A percentile compares a stretch with the other conserved stretches of the same genome.
Evolutionary conservation across 2,797 vertebrate species (phyloP).

Genomic region (Pempheris klunzingeri): DNA sequence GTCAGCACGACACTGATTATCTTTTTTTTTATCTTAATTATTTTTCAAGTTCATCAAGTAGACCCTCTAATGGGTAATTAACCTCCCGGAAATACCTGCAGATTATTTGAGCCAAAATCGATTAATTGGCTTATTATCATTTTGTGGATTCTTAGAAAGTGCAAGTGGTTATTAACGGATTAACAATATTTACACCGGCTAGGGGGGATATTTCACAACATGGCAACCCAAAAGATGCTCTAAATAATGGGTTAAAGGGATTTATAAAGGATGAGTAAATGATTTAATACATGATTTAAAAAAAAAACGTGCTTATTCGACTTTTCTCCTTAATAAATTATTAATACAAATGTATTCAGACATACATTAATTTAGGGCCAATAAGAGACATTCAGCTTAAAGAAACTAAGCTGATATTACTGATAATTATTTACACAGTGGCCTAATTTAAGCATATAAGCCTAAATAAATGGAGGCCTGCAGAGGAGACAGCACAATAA

Average conservation of each 20-base stretch:
- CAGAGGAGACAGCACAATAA: background rate
- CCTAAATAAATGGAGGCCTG: background rate
- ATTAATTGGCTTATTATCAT: too few relatives aligned
- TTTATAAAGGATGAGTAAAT: background rate
- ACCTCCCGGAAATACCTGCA: too few relatives aligned
- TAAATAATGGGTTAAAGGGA: background rate
- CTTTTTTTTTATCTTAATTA: background rate
- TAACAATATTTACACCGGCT: background rate
- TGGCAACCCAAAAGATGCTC: background rate
- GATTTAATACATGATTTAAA: too few relatives aligned
- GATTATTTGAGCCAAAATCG: background rate
- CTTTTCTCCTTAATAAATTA: background rate
- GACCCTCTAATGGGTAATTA: background rate
- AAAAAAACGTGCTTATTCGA: too few relatives aligned
- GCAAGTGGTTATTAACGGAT: background rate
- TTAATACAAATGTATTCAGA: too few relatives aligned
- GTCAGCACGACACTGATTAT: background rate
- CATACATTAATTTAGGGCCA: fast-evolving
- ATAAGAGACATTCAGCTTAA: background rate
- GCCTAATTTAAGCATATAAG: background rate
- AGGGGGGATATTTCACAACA: background rate
- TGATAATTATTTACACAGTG: background rate
- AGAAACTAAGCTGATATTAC: background rate
- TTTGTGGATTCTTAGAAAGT: background rate
- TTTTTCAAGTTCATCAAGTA: background rate